Conservation (phyloP, 2,888 invertebrate species). For the Cantharis nigra region DNA sequence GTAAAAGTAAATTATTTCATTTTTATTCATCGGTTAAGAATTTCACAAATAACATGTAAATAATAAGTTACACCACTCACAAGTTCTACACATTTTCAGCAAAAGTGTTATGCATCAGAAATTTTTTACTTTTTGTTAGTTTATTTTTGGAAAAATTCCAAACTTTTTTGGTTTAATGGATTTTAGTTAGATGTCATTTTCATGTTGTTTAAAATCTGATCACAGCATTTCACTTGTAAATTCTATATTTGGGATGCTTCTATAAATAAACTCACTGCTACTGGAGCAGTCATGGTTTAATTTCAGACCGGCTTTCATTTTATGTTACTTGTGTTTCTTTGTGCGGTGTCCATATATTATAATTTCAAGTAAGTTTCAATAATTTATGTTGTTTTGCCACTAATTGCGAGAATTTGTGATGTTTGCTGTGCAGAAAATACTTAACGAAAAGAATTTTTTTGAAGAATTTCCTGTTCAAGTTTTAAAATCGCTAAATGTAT, state of each 20-base stretch:
- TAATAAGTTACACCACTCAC: background rate
- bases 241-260: constrained; percentile 29
- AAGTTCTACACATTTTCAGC: background rate
- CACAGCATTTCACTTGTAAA: constrained; percentile 21
- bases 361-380: background rate
- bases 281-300: constrained; percentile 31
- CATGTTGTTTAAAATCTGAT: background rate
- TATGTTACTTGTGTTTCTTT: constrained; percentile 28
- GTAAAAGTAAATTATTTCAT: background rate
- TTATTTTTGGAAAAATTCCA: background rate
- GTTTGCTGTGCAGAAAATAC: background rate
- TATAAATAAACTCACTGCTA: constrained; percentile 38
- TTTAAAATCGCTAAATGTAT: background rate
- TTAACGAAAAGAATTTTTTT: background rate
- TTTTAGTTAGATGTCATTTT: background rate
- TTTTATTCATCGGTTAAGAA: background rate
- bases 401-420: background rate
- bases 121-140: background rate
- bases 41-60: background rate
- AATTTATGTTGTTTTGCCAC: background rate
- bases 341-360: background rate
- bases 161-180: background rate
- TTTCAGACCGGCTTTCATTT: constrained; percentile 33
- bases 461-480: background rate
- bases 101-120: background rate